A percentile compares a stretch with the other conserved stretches of the same genome.
These are phyloP conservation scores for Onychostruthus taczanowskii DNA, from an alignment of 2,113 vertebrate genomes.

Conservation along the genomic window DNA sequence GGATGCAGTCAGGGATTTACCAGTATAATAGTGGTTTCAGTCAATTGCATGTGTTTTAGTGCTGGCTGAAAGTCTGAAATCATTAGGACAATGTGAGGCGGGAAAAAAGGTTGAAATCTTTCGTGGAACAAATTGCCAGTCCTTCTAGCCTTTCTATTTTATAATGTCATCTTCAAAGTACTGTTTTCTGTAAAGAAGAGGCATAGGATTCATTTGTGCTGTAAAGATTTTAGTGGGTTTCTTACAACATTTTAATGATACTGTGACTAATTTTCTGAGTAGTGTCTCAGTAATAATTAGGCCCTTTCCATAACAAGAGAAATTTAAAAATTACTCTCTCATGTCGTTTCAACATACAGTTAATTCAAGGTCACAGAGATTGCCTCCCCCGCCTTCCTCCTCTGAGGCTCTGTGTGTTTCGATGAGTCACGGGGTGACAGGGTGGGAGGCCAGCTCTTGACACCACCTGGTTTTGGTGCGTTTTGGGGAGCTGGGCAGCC, in stretches of 20 bases:
- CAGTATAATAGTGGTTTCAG: background rate
- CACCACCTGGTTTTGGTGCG: background rate
- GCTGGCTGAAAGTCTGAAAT: background rate
- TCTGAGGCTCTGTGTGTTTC: fast-evolving
- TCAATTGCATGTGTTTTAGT: background rate
- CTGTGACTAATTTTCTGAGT: background rate
- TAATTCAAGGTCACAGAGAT: background rate
- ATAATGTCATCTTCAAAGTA: background rate
- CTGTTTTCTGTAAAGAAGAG: background rate
- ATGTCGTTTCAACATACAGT: fast-evolving
- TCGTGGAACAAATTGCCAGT: background rate
- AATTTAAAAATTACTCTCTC: background rate
- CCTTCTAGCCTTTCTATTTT: background rate
- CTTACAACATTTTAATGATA: background rate
- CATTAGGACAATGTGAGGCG: background rate
- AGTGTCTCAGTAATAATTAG: background rate
- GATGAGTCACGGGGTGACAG: fast-evolving
- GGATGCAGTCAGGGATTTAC: background rate
- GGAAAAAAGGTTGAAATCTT: background rate
- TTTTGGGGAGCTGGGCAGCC: background rate
- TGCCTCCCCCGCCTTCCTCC: background rate
- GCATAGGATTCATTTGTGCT: background rate
- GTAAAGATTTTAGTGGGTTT: background rate
- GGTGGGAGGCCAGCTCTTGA: background rate
- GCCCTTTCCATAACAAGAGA: background rate